Evolutionary conservation across 1,140 invertebrate species (phyloP).

Genomic region (Diorhabda sublineata): DNA sequence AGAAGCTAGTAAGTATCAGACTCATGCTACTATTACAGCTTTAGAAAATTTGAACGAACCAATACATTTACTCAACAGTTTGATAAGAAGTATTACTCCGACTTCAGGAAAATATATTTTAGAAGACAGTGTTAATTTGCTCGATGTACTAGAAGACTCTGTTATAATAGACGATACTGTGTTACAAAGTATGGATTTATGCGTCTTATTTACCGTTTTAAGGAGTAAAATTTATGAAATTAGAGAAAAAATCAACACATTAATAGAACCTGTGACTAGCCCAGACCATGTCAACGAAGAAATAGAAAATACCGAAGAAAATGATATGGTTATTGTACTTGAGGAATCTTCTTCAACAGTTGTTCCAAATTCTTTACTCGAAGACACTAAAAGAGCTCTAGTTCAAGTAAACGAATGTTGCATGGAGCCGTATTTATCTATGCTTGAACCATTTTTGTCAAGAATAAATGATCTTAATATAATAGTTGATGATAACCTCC

Average conservation of each 20-base stretch:
- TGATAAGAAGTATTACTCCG: slow-evolving; percentile 37
- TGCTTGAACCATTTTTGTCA: slow-evolving; percentile 29
- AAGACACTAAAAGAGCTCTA: slow-evolving; percentile 31
- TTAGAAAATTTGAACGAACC: slow-evolving; percentile 41
- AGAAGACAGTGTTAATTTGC: slow-evolving; percentile 42
- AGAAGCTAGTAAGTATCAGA: slow-evolving; percentile 32
- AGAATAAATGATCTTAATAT: slow-evolving; percentile 28
- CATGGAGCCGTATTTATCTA: slow-evolving; percentile 10
- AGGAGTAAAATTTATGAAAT: slow-evolving; percentile 35
- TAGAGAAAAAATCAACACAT: slow-evolving; percentile 37
- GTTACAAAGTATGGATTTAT: slow-evolving; percentile 32
- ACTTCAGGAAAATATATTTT: slow-evolving; percentile 34
- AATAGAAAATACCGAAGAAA: slow-evolving; percentile 14
- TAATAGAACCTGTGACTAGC: slow-evolving; percentile 26
- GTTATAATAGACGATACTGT: slow-evolving; percentile 35
- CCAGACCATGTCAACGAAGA: slow-evolving; percentile 23
- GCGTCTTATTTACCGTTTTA: slow-evolving; percentile 29
- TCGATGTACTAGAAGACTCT: slow-evolving; percentile 45
- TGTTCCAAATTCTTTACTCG: slow-evolving; percentile 29
- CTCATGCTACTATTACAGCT: slow-evolving; percentile 35
- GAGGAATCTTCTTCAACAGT: slow-evolving; percentile 34
- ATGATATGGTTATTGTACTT: slow-evolving; percentile 34
- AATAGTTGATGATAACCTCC: slow-evolving; percentile 27
- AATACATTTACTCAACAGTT: slow-evolving; percentile 40
- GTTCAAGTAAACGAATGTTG: slow-evolving; percentile 24